Evolutionary conservation across 1,140 invertebrate species (phyloP), one percentile per base, ranked within the genome.

Genomic region (Lasioglossum albipes): DNA sequence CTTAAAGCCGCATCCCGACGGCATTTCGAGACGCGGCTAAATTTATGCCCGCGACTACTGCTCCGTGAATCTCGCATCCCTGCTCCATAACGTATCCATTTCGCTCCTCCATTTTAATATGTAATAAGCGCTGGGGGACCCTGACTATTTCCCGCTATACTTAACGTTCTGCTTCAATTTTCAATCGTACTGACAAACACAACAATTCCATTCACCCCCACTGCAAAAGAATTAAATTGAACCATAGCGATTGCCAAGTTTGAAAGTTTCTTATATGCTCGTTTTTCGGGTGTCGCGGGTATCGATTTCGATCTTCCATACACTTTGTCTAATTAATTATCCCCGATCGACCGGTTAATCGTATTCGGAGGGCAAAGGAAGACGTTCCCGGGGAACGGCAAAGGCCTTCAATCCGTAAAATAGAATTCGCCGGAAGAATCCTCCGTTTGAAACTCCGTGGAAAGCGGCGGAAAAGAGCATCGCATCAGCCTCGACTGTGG

Each of bases 11-110:
- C 64, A 75, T 76, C 72, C 59, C 74, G 45, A 64, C 61, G 65
- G 78, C 67, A 87, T 86, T 89, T 87, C 79, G 64, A 68, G 72
- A 81, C 76, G 62, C 20, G 62, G 57, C n/a, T 42, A 7, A 65
- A 80, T 80, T 68, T 80, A 80, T 49, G 18, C 18, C 27, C 70
- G 52, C 71, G 72, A 68, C 45, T 67, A 20, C 57, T 59, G 20
- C 20, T n/a, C 57, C 41, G 9, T n/a, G 13, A 45, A 76, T 7
- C 52, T 70, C 18, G 10, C 16, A 41, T 36, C 36, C 57, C 31
- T 41, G 18, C 36, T 65, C 36, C 62, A 36, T 16, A 31, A 18
- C 57, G 57, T 59, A 59, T 59, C 62, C 45, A 49, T 22, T 31
- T 18, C 45, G 45, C n/a, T 41, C 0, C 18, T n/a, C 64, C 66